Conservation (phyloP, 2,113 vertebrate genomes). For the Ptilonorhynchus violaceus region DNA sequence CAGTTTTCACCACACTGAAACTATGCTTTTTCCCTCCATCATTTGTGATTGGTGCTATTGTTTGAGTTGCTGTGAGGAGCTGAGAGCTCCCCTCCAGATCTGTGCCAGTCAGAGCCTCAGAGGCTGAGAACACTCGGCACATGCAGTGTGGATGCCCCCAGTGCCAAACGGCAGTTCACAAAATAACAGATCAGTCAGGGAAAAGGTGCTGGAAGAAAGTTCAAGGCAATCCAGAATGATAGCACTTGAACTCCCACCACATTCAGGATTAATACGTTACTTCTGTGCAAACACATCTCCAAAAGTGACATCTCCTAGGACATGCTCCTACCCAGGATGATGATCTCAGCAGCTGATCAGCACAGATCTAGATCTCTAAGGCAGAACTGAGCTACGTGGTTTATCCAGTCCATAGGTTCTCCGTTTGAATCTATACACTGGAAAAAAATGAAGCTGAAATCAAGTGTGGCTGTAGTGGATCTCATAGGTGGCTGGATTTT, state of each 20-base stretch:
- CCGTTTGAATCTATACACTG: background rate
- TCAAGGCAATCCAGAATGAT: background rate
- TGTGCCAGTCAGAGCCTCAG: background rate
- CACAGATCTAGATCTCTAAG: background rate
- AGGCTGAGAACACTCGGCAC: fast-evolving
- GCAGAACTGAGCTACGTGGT: background rate
- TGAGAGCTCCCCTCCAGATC: background rate
- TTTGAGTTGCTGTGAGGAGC: background rate
- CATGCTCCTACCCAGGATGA: fast-evolving
- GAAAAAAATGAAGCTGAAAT: background rate
- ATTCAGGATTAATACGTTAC: background rate
- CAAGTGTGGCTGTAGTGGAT: background rate
- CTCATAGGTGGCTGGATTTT: background rate
- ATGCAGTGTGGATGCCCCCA: background rate
- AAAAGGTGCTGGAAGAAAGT: background rate
- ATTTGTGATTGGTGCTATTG: background rate
- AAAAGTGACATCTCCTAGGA: background rate
- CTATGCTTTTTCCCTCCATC: background rate
- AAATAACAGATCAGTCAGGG: background rate
- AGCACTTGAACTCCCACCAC: fast-evolving
- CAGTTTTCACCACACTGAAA: background rate
- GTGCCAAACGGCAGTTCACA: background rate
- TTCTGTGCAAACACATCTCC: background rate
- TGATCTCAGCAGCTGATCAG: fast-evolving
- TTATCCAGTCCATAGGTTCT: background rate